Percentiles rank a stretch among this genome's conserved stretches.
phyloP scores from a whole-genome alignment of 2,113 vertebrate species.

The Hippopotamus amphibius region DNA sequence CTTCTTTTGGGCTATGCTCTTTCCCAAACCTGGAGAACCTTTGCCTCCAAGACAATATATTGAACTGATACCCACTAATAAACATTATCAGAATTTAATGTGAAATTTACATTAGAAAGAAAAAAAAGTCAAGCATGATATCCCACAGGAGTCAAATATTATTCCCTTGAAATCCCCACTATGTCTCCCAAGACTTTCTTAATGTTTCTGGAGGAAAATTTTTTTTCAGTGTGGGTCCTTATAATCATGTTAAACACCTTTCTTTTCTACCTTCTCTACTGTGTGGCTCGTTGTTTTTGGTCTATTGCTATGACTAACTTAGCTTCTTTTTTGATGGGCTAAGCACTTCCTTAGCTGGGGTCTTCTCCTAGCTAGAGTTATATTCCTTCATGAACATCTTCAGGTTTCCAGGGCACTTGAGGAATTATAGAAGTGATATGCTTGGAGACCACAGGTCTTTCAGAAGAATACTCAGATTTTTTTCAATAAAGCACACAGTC shows the following conservation, averaged over 20 bases:
- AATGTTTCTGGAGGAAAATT: neutral
- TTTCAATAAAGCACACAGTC: neutral
- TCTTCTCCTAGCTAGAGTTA: neutral
- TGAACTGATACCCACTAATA: neutral
- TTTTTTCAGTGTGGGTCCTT: neutral
- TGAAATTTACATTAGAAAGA: neutral
- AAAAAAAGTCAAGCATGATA: constrained; percentile 1
- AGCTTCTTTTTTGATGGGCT: neutral
- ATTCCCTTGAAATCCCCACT: neutral
- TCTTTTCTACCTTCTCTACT: neutral
- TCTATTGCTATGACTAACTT: neutral
- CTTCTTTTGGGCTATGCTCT: neutral
- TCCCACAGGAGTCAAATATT: neutral
- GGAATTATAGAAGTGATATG: neutral
- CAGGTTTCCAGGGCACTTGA: neutral
- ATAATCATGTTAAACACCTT: neutral
- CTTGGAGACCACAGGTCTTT: neutral
- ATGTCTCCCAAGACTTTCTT: neutral
- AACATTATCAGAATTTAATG: neutral
- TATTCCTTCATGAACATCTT: neutral
- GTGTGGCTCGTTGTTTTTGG: neutral
- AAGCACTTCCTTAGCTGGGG: neutral
- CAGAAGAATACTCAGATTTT: neutral
- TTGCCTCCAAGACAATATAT: neutral
- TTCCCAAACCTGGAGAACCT: neutral